These are phyloP conservation scores for Nerophis ophidion DNA, from an alignment of 2,113 vertebrate species.

Conservation along the genomic window DNA sequence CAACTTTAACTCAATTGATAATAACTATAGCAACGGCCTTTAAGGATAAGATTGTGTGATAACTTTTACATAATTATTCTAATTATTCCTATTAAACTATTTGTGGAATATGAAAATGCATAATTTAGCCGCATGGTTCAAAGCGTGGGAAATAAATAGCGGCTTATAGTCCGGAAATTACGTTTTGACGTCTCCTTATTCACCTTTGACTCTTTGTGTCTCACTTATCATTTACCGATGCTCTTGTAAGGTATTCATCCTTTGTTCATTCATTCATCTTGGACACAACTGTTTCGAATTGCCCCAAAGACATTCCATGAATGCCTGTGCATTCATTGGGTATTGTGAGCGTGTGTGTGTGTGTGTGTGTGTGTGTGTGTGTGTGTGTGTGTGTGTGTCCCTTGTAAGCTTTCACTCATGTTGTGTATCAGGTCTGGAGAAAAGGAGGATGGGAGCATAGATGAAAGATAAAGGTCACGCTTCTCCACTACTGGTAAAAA, in stretches of 20 bases:
- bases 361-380: slow-evolving; percentile 1
- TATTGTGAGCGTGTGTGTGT: slow-evolving; percentile 18
- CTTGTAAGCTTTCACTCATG: slow-evolving; percentile 10
- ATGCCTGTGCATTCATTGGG: slow-evolving; percentile 44
- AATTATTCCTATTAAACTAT: no score
- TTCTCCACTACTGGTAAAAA: not conserved
- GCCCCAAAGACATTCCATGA: slow-evolving; percentile 49
- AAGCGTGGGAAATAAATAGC: no score
- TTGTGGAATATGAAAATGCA: no score
- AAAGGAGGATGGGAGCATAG: not conserved
- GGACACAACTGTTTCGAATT: slow-evolving; percentile 59
- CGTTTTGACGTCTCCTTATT: not conserved
- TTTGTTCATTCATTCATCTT: slow-evolving; percentile 55
- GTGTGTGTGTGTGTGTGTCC: slow-evolving; percentile 14
- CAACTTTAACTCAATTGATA: no score
- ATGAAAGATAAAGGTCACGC: not conserved
- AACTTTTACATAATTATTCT: no score
- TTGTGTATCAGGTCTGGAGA: slow-evolving; percentile 10
- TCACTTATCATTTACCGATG: slow-evolving; percentile 42
- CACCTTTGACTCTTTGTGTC: not conserved
- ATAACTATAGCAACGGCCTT: no score
- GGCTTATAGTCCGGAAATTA: no score
- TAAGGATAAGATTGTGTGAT: no score
- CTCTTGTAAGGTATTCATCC: slow-evolving; percentile 45
- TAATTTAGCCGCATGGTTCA: no score